These are phyloP conservation scores for Octonoba sinensis DNA, from an alignment of 2,888 invertebrate genomes.

Conservation along the genomic window DNA sequence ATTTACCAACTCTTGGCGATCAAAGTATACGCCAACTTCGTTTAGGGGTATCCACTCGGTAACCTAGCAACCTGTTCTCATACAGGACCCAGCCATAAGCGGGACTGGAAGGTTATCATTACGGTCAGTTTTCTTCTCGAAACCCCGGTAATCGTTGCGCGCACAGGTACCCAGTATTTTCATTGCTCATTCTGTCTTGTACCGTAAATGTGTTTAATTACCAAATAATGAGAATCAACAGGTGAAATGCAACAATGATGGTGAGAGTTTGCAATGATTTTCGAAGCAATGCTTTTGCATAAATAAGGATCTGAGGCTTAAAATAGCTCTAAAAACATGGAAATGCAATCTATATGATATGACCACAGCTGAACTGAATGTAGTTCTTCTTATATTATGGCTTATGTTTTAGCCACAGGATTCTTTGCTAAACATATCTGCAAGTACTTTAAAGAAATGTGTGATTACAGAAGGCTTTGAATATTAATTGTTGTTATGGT, in stretches of 20 bases:
- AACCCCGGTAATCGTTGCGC: background rate
- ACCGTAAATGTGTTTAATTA: background rate
- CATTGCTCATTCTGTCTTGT: background rate
- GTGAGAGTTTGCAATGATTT: background rate
- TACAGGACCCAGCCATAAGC: slow-evolving; percentile 30
- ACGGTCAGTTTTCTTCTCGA: background rate
- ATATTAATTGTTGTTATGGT: slow-evolving; percentile 15
- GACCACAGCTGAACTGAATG: background rate
- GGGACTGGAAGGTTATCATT: slow-evolving; percentile 2
- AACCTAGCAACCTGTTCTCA: slow-evolving; percentile 45
- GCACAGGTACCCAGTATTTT: background rate
- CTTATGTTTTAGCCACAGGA: no score
- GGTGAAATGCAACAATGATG: background rate
- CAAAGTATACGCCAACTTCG: slow-evolving; percentile 12
- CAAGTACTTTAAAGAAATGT: slow-evolving; percentile 6
- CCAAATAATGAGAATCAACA: background rate
- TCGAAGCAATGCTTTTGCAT: background rate
- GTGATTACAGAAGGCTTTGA: background rate
- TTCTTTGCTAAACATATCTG: background rate
- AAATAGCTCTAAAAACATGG: background rate
- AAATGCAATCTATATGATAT: background rate
- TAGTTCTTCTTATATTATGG: background rate
- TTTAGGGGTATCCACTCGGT: slow-evolving; percentile 6
- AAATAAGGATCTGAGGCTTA: background rate
- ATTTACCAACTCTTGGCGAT: slow-evolving; percentile 11